Evolutionary conservation across 2,888 invertebrate genomes (phyloP), one percentile per base, ranked within the genome.

Genomic region (Drosophila nr. fundita): DNA sequence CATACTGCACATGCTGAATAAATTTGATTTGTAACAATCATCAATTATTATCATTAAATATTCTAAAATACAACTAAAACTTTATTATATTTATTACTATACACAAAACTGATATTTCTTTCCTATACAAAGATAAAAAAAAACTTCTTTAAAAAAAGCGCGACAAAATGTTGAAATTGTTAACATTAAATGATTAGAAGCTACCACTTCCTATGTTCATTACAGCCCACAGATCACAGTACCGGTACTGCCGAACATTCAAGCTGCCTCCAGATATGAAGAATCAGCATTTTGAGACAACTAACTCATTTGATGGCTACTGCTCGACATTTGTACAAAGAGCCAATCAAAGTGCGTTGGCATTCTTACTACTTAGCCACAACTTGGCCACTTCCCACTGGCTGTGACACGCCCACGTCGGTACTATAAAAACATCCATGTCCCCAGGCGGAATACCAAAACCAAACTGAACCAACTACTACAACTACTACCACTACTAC

Each of bases 221-320:
- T 15, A 2, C 48, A 18, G 48, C 68, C 68, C 54, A 67, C 67
- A 38, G 36, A 24, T 45, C 2, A 10, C 27, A 40, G 13, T 15
- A n/a, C 34, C 7, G 34, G n/a, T 29, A 13, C 4, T 38, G 13
- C 2, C 49, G 13, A 29, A 50, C 27, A 29, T 40, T 4, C 13
- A n/a, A 15, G 8, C 21, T 32, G 13, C 48, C 30, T 24, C 15
- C 6, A 32, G 53, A 55, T 55, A 50, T 66, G 21, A n/a, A 18
- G 29, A 45, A 71, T 54, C 60, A 42, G 60, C 69, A 30, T 36
- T 76, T 53, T 55, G 15, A 48, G 6, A 2, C 18, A 68, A 64
- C 40, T 42, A 36, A 55, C 36, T 42, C 48, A 57, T 64, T 53
- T 77, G 71, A 49, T 55, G 61, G 65, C 76, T 79, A 79, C 75